These are phyloP conservation scores for Leptoclinus maculatus DNA, from an alignment of 2,797 vertebrate genomes.

Conservation along the genomic window DNA sequence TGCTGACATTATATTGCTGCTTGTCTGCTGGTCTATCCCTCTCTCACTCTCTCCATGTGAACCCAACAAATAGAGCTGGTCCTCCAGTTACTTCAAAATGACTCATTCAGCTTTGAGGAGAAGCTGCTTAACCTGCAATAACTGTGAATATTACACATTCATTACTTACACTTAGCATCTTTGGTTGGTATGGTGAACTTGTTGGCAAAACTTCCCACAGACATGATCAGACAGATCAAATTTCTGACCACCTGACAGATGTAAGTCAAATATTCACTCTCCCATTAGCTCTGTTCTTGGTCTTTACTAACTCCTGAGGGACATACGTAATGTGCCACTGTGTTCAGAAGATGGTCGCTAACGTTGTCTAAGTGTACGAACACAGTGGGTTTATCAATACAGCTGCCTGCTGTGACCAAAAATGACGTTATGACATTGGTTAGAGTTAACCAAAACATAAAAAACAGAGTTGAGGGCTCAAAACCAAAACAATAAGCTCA, in stretches of 20 bases:
- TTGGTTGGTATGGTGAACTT: neutral
- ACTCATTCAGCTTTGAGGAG: neutral
- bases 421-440: neutral
- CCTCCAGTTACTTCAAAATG: slow-evolving; percentile 3
- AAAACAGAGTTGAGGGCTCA: too few relatives aligned
- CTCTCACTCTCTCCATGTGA: slow-evolving; percentile 13
- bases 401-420: neutral
- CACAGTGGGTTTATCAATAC: neutral
- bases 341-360: neutral
- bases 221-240: neutral
- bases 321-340: neutral
- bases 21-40: slow-evolving; percentile 7
- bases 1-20: slow-evolving; percentile 27
- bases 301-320: neutral
- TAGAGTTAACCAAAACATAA: neutral
- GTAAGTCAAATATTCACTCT: neutral
- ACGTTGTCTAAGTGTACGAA: neutral
- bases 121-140: slow-evolving; percentile 4
- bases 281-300: neutral
- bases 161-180: neutral
- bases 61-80: slow-evolving; percentile 1
- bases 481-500: neutral
- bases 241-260: neutral
- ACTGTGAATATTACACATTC: neutral
- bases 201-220: neutral